Conservation (phyloP, 2,113 vertebrate genomes). For the Oreocharis arfaki region DNA sequence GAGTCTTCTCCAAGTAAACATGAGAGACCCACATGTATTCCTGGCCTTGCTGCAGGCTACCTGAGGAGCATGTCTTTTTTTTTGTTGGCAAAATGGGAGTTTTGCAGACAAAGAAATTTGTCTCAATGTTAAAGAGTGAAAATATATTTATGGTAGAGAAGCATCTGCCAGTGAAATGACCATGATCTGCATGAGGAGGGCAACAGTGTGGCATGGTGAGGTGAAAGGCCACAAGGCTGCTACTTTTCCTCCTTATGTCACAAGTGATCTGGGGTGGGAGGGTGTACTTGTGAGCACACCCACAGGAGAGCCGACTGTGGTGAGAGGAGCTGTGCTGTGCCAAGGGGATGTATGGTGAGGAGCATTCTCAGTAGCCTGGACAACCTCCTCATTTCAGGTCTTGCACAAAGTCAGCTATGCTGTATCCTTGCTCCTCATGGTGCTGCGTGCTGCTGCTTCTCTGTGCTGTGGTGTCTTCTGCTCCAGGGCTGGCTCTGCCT, state of each 20-base stretch:
- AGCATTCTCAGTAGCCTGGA: neutral
- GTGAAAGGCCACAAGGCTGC: neutral
- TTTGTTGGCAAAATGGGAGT: neutral
- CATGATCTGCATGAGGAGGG: neutral
- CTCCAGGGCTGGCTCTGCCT: neutral
- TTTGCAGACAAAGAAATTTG: neutral
- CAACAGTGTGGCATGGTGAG: neutral
- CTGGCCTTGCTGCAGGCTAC: neutral
- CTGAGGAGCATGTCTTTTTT: neutral
- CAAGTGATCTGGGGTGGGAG: neutral
- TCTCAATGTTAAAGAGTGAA: neutral
- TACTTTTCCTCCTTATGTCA: neutral
- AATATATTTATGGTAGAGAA: neutral
- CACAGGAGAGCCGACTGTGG: fast-evolving
- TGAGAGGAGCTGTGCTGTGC: neutral
- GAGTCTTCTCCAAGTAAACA: neutral
- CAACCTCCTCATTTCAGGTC: fast-evolving
- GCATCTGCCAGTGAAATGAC: neutral
- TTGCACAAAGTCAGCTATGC: neutral
- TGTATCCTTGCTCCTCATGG: fast-evolving
- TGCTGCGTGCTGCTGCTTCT: neutral
- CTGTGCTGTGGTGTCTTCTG: neutral
- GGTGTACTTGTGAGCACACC: neutral
- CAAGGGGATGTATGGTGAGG: fast-evolving
- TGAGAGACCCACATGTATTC: neutral